Base-by-base conservation (phyloP, 1,140 invertebrate genomes). In the Drosophila ambigua region DNA sequence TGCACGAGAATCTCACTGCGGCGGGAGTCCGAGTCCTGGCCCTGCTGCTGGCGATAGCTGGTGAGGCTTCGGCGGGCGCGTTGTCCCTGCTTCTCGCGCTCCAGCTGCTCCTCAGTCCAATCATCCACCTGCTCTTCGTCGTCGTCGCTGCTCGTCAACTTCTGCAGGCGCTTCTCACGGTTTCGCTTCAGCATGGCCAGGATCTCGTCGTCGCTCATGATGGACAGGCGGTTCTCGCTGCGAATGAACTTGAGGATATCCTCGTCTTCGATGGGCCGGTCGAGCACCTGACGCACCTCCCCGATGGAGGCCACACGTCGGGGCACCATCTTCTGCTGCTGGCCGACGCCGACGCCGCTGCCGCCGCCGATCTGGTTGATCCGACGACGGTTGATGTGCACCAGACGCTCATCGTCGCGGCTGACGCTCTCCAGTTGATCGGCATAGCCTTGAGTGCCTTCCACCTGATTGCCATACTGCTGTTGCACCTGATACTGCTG, bases 1-100 rank as follows among this genome's bases (percentile, higher is more conserved):
- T 89, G 84, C 52, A 83, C 9, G 0, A 84, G n/a, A 5, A 83
- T 55, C 51, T 89, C 83, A 28, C 71, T 55, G 20, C 64, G 79
- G 0, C 84, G 83, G 6, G 24, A 31, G 9, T 20, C 20, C 8
- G 26, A 7, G 1, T 28, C 35, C 35, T 13, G 11, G 13, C 35
- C 11, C 35, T 39, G 35, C 35, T 52, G 48, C n/a, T 67, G 41
- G 9, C n/a, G 4, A 9, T 31, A 8, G 43, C 7, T 72, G 20
- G 46, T 20, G 41, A 85, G 45, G 23, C 81, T 81, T 52, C 81
- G 81, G 20, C 77, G 81, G 44, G 13, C 52, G n/a, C 81, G 81
- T 6, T 13, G 51, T 28, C 72, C 72, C 4, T 46, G 57, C 6
- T 31, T 41, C 20, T 57, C 23, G 16, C 16, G 16, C 16, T 16